phyloP scores from a whole-genome alignment of 2,113 vertebrate species.

The Phalacrocorax brasilianus region DNA sequence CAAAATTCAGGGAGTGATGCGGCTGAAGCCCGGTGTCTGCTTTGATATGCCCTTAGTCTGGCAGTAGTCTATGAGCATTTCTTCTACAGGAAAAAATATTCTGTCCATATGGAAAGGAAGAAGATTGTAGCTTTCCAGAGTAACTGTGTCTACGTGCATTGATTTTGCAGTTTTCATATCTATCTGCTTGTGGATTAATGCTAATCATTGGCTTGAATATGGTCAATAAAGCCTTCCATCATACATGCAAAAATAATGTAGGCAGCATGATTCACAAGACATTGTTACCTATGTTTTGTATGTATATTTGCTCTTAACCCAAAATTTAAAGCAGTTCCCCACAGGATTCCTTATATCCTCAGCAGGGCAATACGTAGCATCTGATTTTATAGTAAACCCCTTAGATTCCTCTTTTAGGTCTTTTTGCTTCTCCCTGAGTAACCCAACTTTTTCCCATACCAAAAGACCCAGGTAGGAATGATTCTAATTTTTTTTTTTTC shows the following conservation, averaged over 20 bases:
- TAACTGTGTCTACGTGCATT: background rate
- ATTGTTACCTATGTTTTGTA: background rate
- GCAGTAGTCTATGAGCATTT: background rate
- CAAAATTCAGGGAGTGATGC: background rate
- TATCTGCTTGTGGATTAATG: background rate
- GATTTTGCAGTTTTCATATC: conserved; percentile 21
- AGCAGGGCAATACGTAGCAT: background rate
- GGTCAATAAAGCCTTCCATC: background rate
- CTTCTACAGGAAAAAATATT: background rate
- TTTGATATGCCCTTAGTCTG: background rate
- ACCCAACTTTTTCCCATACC: background rate
- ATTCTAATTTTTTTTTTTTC: background rate
- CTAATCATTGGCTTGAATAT: background rate
- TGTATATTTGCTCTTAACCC: background rate
- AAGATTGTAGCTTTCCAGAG: background rate
- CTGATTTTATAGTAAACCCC: background rate
- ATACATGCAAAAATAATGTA: background rate
- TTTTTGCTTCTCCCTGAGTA: background rate
- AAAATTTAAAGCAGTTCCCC: background rate
- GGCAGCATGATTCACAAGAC: background rate
- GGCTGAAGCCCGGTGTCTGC: background rate
- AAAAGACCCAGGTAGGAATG: background rate
- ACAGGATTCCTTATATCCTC: background rate
- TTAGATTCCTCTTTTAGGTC: background rate
- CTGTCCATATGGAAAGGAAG: background rate